phyloP scores from a whole-genome alignment of 1,140 invertebrate genomes.

The Mylabris phalerata region DNA sequence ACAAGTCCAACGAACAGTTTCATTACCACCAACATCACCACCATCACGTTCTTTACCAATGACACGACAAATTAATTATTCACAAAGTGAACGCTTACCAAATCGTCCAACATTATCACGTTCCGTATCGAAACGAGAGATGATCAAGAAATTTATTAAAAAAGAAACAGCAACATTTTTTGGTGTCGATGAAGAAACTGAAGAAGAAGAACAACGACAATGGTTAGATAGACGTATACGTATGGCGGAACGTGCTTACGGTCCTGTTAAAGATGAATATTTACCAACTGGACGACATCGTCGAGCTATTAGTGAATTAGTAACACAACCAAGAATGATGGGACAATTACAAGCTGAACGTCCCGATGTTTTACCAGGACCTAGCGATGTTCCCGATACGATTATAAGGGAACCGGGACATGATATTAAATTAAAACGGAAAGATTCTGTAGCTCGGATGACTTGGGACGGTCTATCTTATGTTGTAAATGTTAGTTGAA shows the following conservation, averaged over 20 bases:
- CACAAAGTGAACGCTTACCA: constrained; percentile 37
- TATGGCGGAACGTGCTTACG: constrained; percentile 50
- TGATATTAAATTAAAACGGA: constrained; percentile 38
- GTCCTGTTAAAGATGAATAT: constrained; percentile 40
- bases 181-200: constrained; percentile 66
- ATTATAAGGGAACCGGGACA: constrained; percentile 42
- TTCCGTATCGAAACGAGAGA: constrained; percentile 44
- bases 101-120: constrained; percentile 35
- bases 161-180: constrained; percentile 72
- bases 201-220: constrained; percentile 59
- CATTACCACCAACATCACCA: constrained; percentile 40
- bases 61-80: constrained; percentile 28
- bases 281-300: constrained; percentile 8
- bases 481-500: constrained; percentile 59
- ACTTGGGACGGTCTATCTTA: constrained; percentile 51
- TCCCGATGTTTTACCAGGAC: constrained; percentile 37
- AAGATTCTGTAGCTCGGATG: constrained; percentile 54
- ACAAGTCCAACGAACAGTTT: constrained; percentile 36
- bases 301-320: constrained; percentile 25
- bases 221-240: constrained; percentile 69
- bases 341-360: constrained; percentile 29
- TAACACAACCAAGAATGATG: constrained; percentile 10
- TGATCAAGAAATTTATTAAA: constrained; percentile 58
- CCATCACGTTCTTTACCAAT: constrained; percentile 41
- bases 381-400: constrained; percentile 39